Evolutionary conservation across 2,888 invertebrate genomes (phyloP), one percentile per base, ranked within the genome.

Genomic region (Bugulina stolonifera): DNA sequence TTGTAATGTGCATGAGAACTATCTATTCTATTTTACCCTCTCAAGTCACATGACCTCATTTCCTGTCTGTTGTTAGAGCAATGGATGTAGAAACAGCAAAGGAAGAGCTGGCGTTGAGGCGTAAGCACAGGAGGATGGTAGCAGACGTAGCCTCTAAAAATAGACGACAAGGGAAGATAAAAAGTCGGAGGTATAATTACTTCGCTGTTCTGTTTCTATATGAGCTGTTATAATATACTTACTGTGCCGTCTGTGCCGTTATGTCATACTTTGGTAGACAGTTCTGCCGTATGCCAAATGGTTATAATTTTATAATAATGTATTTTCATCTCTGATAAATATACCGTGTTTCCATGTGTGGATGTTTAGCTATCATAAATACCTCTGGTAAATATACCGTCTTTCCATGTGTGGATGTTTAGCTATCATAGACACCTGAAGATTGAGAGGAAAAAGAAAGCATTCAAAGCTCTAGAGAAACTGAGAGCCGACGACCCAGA

Each of bases 391-490:
- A n/a, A n/a, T n/a, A n/a, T n/a, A n/a, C n/a, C n/a, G n/a, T 43
- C 43, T 43, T 10, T 43, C 5, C 43, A 43, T 43, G 43, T 43
- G 43, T 18, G 5, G 18, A 5, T 5, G 10, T 55, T 5, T 43
- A 70, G 70, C 25, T 70, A 70, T 32, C 70, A 70, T 43, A 43
- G 52, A 54, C 43, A 54, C 25, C 70, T 70, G n/a, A 43, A 54
- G 70, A 23, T 5, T n/a, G 70, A 70, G 70, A 22, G 29, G n/a
- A 43, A 27, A 54, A 70, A 70, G 52, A 43, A 43, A n/a, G 70
- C n/a, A 25, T 43, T 23, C 23, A 70, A 70, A 29, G 54, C 35
- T 14, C 52, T 70, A 23, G 52, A 70, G 52, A 54, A 43, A 23
- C 52, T 70, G 18, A 54, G 23, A 18, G 5, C 70, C 2, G 54